A percentile compares a stretch with the other conserved stretches of the same genome.
These are phyloP conservation scores for Calosoma granatense DNA, from an alignment of 1,140 invertebrate species.

Conservation along the genomic window DNA sequence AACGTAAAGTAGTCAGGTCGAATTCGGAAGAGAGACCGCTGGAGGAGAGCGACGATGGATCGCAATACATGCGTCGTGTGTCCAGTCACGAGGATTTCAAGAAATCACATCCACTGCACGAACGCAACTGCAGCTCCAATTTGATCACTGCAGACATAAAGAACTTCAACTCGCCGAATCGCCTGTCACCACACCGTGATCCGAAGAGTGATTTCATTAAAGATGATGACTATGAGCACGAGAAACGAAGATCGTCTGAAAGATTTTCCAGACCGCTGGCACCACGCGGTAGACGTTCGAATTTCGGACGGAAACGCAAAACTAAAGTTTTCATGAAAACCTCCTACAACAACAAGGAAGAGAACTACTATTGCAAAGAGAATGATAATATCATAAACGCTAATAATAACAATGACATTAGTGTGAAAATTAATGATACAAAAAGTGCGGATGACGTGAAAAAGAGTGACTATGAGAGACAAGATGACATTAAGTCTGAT, in stretches of 20 bases:
- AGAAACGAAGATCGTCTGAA: constrained; percentile 39
- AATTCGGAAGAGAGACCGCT: constrained; percentile 56
- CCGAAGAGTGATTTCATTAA: constrained; percentile 10
- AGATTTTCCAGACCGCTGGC: constrained; percentile 43
- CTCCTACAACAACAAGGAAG: background rate
- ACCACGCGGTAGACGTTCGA: constrained; percentile 35
- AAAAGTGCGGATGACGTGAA: background rate
- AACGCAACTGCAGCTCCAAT: constrained; percentile 20
- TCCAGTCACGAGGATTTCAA: constrained; percentile 56
- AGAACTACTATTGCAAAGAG: background rate
- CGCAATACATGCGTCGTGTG: constrained; percentile 45
- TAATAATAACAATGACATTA: background rate
- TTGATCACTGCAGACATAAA: constrained; percentile 12
- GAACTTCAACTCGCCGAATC: constrained; percentile 14
- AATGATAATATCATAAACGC: constrained; percentile 2
- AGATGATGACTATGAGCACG: constrained; percentile 29
- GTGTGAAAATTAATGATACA: background rate
- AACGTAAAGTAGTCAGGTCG: constrained; percentile 65
- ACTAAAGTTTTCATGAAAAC: constrained; percentile 23
- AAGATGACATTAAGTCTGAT: constrained; percentile 6
- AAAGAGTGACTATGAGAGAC: constrained; percentile 9
- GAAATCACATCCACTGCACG: constrained; percentile 38
- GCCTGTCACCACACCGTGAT: constrained; percentile 23
- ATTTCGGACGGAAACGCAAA: constrained; percentile 23
- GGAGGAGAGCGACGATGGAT: constrained; percentile 31